Evolutionary conservation across 2,797 vertebrate species (phyloP).

Genomic region (Meda fulgida): DNA sequence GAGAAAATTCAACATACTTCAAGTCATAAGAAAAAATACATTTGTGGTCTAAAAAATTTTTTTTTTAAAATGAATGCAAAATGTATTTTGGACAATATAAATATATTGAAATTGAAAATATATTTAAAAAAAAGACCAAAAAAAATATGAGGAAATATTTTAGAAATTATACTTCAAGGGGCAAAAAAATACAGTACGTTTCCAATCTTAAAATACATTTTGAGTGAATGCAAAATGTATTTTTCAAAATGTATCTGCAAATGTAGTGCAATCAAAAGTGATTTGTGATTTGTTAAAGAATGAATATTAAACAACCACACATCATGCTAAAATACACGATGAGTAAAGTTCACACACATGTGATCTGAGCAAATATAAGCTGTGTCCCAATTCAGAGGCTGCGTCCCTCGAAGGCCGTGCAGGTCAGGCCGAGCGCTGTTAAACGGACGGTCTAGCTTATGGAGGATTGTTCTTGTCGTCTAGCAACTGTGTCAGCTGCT

Average conservation of each 20-base stretch:
- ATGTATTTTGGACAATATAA: not conserved
- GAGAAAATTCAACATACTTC: not conserved
- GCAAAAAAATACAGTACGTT: not conserved
- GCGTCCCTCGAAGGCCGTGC: too few species aligned
- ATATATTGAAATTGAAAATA: not conserved
- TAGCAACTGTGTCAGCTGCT: too few species aligned
- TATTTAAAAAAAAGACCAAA: not conserved
- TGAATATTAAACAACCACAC: not conserved
- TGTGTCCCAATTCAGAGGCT: not conserved
- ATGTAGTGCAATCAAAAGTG: not conserved
- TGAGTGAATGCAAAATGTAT: not conserved
- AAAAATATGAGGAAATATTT: not conserved
- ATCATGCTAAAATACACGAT: slow-evolving; percentile 17
- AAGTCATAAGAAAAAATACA: not conserved
- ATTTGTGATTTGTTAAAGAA: not conserved
- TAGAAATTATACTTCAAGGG: not conserved
- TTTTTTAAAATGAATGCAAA: not conserved
- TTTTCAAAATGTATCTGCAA: not conserved
- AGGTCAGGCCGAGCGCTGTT: too few species aligned
- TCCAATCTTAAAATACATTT: not conserved
- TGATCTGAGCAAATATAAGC: slow-evolving; percentile 28
- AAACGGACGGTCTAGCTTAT: too few species aligned
- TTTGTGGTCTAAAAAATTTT: not conserved
- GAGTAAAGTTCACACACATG: not conserved
- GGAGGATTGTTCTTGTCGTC: too few species aligned